Conservation (phyloP, 2,888 invertebrate species). For the Lasioglossum calceatum region DNA sequence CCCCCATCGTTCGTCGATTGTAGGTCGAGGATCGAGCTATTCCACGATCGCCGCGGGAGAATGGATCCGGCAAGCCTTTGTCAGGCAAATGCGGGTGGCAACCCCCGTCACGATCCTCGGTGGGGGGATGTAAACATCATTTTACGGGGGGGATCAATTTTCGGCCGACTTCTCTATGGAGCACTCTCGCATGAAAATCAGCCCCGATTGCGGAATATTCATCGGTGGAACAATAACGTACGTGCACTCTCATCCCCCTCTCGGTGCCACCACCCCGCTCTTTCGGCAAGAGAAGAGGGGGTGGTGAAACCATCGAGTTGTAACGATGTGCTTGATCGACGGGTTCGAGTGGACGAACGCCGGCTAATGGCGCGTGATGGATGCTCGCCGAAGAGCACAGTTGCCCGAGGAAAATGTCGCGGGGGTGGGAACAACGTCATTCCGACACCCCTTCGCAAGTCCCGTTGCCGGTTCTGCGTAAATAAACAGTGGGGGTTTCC, state of each 20-base stretch:
- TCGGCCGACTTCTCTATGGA: slow-evolving; percentile 25
- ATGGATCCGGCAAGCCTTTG: slow-evolving; percentile 45
- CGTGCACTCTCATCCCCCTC: slow-evolving; percentile 27
- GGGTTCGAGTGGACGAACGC: slow-evolving; percentile 16
- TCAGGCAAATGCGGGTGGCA: slow-evolving; percentile 52
- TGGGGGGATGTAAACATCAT: slow-evolving; percentile 58
- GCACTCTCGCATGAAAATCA: slow-evolving; percentile 43
- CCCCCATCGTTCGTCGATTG: slow-evolving; percentile 29
- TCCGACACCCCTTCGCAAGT: not conserved
- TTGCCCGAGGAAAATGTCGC: not conserved
- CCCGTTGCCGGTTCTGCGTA: not conserved
- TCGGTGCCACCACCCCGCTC: not conserved
- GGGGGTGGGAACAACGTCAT: not conserved
- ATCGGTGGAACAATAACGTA: slow-evolving; percentile 43
- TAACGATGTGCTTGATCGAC: slow-evolving; percentile 28
- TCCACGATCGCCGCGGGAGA: slow-evolving; percentile 32
- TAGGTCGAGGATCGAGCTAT: slow-evolving; percentile 34
- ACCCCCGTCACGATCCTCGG: slow-evolving; percentile 17
- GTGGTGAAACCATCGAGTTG: slow-evolving; percentile 21
- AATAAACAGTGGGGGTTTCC: not conserved
- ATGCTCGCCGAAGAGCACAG: too few species aligned
- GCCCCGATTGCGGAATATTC: slow-evolving; percentile 40
- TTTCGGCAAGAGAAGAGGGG: not conserved
- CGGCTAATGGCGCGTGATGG: slow-evolving; percentile 27
- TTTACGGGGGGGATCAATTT: slow-evolving; percentile 47